Conservation (phyloP, 2,797 vertebrate species). For the Buphagus erythrorhynchus region DNA sequence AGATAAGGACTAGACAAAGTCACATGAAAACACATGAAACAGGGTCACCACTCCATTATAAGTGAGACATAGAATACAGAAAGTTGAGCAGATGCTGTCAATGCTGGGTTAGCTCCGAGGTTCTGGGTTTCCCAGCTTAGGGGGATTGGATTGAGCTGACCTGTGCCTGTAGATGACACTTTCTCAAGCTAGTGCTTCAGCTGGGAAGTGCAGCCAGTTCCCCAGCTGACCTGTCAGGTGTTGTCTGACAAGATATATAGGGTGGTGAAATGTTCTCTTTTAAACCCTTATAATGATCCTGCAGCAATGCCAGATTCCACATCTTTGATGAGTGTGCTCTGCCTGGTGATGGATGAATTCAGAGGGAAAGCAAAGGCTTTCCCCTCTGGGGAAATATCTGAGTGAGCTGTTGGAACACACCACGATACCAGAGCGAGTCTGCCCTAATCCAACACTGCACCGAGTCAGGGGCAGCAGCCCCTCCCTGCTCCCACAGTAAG, state of each 20-base stretch:
- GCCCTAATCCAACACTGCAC: background rate
- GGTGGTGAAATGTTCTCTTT: background rate
- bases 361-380: conserved; percentile 4
- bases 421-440: background rate
- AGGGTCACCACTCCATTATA: rapidly evolving
- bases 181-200: background rate
- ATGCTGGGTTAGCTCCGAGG: background rate
- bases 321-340: background rate
- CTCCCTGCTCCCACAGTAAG: background rate
- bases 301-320: background rate
- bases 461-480: background rate
- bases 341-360: conserved; percentile 7
- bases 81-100: background rate
- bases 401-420: background rate
- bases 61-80: background rate
- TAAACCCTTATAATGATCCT: background rate
- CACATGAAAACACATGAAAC: background rate
- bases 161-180: background rate
- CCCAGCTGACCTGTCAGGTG: background rate
- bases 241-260: background rate
- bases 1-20: background rate
- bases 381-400: conserved; percentile 12
- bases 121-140: background rate
- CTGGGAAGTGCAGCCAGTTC: background rate
- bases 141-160: background rate